These are phyloP conservation scores for Alauda arvensis DNA, from an alignment of 2,797 vertebrate genomes.

Conservation along the genomic window DNA sequence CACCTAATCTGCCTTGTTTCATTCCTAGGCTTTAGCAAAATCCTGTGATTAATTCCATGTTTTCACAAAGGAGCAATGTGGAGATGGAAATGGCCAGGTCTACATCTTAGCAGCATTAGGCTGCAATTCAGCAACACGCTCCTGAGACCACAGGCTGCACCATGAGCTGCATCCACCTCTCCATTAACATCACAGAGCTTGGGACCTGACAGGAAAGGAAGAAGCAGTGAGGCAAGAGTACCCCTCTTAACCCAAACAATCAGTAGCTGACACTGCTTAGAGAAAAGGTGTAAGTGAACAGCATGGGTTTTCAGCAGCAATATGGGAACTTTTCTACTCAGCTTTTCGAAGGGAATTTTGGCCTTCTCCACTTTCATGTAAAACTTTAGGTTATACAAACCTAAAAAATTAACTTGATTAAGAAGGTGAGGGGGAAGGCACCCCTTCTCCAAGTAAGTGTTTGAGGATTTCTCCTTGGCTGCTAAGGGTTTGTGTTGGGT, in stretches of 20 bases:
- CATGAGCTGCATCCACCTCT: not conserved
- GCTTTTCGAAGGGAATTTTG: conserved; percentile 43
- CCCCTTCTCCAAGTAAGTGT: conserved; percentile 61
- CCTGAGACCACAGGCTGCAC: not conserved
- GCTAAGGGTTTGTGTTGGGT: conserved; percentile 68
- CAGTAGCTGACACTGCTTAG: not conserved
- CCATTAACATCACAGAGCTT: not conserved
- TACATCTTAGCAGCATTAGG: not conserved
- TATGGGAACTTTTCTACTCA: not conserved
- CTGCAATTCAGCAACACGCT: not conserved
- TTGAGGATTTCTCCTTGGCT: conserved; percentile 70
- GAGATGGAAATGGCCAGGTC: not conserved
- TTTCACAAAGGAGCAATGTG: conserved; percentile 9
- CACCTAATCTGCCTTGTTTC: not conserved
- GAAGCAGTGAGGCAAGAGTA: not conserved
- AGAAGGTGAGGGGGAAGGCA: conserved; percentile 49
- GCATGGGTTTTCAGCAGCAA: conserved; percentile 29
- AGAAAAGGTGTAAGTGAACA: conserved; percentile 10
- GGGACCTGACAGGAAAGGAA: not conserved
- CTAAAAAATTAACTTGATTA: conserved; percentile 66
- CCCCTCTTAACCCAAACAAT: conserved; percentile 2
- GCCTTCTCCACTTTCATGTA: conserved; percentile 60
- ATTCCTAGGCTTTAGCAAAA: conserved; percentile 4
- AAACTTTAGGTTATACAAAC: conserved; percentile 65
- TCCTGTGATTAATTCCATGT: not conserved